Base-by-base conservation (phyloP, 1,140 invertebrate species). In the Pemphigus obesinymphae region DNA sequence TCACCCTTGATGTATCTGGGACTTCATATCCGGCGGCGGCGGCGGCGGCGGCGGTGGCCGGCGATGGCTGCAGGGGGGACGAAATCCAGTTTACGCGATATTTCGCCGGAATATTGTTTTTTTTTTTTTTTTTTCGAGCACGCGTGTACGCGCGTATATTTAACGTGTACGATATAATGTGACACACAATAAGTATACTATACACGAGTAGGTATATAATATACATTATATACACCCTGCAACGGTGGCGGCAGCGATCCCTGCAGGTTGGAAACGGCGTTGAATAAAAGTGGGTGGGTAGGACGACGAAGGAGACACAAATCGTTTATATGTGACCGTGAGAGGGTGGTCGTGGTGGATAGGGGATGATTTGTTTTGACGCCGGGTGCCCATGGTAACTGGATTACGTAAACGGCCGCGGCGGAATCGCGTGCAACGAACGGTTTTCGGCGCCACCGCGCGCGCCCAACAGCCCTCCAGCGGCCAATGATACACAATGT, bases 361-460 rank as follows among this genome's bases (percentile, higher is more conserved):
- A 73, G 73, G 76, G 50, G 76, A 80, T 80, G 76, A 80, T 80
- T 80, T 80, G 76, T 80, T 80, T 80, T 80, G 76, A 80, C 76
- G 55, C 34, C 53, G 26, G 37, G 50, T 80, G 76, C 23, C 76
- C 76, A 61, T 80, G 76, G 76, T 29, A 80, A 80, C 76, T 40
- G 50, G 45, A 73, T 73, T 78, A 58, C 73, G n/a, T 58, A 58
- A 78, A 55, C 73, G 23, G 37, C 55, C 37, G 37, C 23, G 37
- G 40, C 23, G 20, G 17, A 26, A 80, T 80, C 37, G 76, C 76
- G 76, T 80, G 76, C 55, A 26, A 58, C 37, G 37, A 61, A 29
- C 37, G 53, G 31, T 80, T 61, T 61, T 61, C 53, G 55, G 34
- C 34, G 7, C 50, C 50, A 68, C 63, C 20, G 37, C 72, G 17